A percentile compares a stretch with the other conserved stretches of the same genome.
phyloP scores from a whole-genome alignment of 2,113 vertebrate species.

The Coregonus clupeaformis region DNA sequence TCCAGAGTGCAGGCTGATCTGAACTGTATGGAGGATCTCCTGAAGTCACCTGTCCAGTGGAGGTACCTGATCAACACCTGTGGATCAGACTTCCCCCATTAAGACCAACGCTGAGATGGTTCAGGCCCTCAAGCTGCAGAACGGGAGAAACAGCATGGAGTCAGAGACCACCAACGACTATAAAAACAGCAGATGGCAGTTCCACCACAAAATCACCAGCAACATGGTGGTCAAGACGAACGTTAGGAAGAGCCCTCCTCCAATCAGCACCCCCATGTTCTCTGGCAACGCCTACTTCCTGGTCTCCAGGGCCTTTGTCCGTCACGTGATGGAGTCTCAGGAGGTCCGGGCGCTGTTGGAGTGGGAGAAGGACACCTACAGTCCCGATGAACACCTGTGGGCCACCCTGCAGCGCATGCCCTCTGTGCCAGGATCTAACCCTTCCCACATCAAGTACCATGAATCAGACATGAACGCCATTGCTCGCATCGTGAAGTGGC shows the following conservation, averaged over 20 bases:
- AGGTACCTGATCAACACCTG: constrained; percentile 84
- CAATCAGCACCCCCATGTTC: constrained; percentile 75
- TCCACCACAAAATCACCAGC: constrained; percentile 60
- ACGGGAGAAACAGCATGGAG: constrained; percentile 85
- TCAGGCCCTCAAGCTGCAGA: constrained; percentile 71
- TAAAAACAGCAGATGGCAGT: constrained; percentile 79
- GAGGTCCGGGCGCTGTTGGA: constrained; percentile 70
- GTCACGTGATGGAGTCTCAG: constrained; percentile 69
- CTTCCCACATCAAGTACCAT: constrained; percentile 18
- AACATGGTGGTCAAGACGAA: constrained; percentile 44
- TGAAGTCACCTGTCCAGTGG: constrained; percentile 76
- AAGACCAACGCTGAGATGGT: constrained; percentile 90
- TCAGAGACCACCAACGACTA: constrained; percentile 61
- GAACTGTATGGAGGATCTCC: constrained; percentile 89
- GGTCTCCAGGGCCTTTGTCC: constrained; percentile 80
- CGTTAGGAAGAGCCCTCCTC: constrained; percentile 43
- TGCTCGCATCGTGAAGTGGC: constrained; percentile 86
- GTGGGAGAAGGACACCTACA: constrained; percentile 90
- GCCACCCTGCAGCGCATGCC: constrained; percentile 85
- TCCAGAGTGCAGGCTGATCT: constrained; percentile 89
- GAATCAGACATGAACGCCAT: constrained; percentile 83
- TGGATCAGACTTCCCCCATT: constrained; percentile 64
- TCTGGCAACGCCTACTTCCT: constrained; percentile 84
- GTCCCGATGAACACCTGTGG: constrained; percentile 92
- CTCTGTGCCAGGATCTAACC: constrained; percentile 77